phyloP scores from a whole-genome alignment of 2,113 vertebrate genomes.

The Agapornis roseicollis region DNA sequence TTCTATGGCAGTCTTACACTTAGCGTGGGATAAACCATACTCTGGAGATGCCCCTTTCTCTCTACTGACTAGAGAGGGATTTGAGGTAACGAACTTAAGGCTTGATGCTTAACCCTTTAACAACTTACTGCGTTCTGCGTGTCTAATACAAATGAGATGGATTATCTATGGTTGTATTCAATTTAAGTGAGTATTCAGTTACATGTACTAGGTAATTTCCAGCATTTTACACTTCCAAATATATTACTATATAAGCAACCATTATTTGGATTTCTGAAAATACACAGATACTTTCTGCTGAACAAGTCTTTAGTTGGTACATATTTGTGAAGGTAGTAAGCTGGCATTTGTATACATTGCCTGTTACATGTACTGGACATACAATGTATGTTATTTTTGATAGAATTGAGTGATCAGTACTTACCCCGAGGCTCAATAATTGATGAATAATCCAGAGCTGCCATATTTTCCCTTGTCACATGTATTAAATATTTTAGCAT shows the following conservation, averaged over 20 bases:
- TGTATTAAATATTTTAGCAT: neutral
- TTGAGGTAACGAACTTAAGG: neutral
- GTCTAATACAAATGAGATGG: neutral
- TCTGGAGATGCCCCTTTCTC: neutral
- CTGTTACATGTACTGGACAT: neutral
- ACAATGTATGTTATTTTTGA: neutral
- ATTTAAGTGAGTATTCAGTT: neutral
- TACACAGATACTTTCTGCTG: neutral
- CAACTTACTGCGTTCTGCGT: neutral
- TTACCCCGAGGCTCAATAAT: neutral
- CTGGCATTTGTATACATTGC: neutral
- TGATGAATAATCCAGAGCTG: neutral
- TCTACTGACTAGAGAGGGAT: neutral
- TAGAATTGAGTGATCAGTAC: neutral
- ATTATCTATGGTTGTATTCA: neutral
- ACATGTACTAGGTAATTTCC: neutral
- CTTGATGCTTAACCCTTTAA: neutral
- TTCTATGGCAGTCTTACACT: neutral
- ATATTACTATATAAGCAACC: neutral
- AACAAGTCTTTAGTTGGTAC: neutral
- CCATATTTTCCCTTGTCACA: neutral
- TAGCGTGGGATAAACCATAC: neutral
- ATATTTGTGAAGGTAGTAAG: neutral
- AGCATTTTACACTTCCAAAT: fast-evolving
- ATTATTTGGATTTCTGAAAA: neutral